These are phyloP conservation scores for Drosophila orena DNA, from an alignment of 1,140 invertebrate species.

Conservation along the genomic window DNA sequence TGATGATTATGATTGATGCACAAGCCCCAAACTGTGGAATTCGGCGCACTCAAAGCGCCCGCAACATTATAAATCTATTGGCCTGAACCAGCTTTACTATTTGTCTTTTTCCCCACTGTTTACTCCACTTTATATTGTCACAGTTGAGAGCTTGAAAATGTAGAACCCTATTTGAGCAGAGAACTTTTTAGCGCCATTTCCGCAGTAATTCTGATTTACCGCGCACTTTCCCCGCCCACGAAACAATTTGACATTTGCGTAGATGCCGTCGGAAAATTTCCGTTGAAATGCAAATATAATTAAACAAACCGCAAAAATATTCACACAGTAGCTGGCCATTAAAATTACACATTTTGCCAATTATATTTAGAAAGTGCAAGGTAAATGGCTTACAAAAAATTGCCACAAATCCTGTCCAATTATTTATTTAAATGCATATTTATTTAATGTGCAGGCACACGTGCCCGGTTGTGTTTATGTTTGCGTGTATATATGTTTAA, in stretches of 20 bases:
- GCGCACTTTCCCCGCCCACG: background rate
- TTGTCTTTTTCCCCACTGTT: background rate
- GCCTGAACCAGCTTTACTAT: background rate
- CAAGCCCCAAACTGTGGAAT: background rate
- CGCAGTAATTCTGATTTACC: constrained; percentile 26
- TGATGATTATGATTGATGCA: background rate
- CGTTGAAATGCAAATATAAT: constrained; percentile 48
- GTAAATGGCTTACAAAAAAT: constrained; percentile 22
- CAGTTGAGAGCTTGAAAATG: background rate
- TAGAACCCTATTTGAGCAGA: constrained; percentile 20
- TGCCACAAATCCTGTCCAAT: constrained; percentile 27
- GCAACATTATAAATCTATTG: constrained; percentile 2
- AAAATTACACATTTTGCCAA: constrained; percentile 50
- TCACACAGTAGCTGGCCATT: constrained; percentile 41
- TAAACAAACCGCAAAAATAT: constrained; percentile 49
- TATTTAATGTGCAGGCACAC: constrained; percentile 16
- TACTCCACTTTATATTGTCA: background rate
- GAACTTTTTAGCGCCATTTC: constrained; percentile 17
- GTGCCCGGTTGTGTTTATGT: constrained; percentile 3
- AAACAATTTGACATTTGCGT: constrained; percentile 37
- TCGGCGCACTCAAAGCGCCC: background rate
- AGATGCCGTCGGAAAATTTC: constrained; percentile 2
- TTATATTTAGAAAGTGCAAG: constrained; percentile 62
- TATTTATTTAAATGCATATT: constrained; percentile 45
- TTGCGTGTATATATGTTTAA: constrained; percentile 18